Evolutionary conservation across 2,888 invertebrate genomes (phyloP), one percentile per base, ranked within the genome.

Genomic region (Nipponacmea schrenckii): DNA sequence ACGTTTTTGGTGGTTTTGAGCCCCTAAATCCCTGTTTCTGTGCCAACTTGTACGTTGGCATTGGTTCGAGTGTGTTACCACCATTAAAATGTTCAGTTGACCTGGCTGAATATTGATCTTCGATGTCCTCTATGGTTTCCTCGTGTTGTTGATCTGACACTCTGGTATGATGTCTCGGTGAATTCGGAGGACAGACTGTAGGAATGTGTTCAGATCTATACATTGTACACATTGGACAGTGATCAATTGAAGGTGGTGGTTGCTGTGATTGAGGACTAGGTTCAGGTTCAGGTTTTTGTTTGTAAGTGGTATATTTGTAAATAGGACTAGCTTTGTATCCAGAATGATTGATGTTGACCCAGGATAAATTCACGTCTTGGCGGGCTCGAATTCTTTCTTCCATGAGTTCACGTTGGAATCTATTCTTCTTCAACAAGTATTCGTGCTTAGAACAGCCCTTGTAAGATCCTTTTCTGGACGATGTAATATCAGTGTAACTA

Each of bases 161-260:
- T 39, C 10, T 7, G 10, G 10, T 5, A 39, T 39, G 39, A 1
- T 10, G 1, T 56, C 24, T 56, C 24, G 56, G 56, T 20, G 20
- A 24, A 56, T 56, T 56, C 10, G 56, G 56, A 24, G 56, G 56
- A 24, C 56, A 56, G 10, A 20, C 56, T 20, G 56, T 56, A 14
- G 56, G 24, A 10, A 20, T 24, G 20, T 15, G 10, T 20, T 56
- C 24, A 24, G 56, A 10, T 56, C 24, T 56, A 56, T 56, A 56
- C 56, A 56, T 8, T 20, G 20, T 56, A 56, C 56, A 56, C 56
- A 56, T 56, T 56, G 56, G 56, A 56, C 56, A 56, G 24, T 56
- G 56, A 56, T 56, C 56, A 39, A 1, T 39, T 5, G 39, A 39
- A 39, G 39, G 39, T 56, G 20, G 20, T 10, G 24, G 20, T 12